A percentile compares a stretch with the other conserved stretches of the same genome.
These are phyloP conservation scores for Ridgeia piscesae DNA, from an alignment of 1,140 invertebrate genomes.

Conservation along the genomic window DNA sequence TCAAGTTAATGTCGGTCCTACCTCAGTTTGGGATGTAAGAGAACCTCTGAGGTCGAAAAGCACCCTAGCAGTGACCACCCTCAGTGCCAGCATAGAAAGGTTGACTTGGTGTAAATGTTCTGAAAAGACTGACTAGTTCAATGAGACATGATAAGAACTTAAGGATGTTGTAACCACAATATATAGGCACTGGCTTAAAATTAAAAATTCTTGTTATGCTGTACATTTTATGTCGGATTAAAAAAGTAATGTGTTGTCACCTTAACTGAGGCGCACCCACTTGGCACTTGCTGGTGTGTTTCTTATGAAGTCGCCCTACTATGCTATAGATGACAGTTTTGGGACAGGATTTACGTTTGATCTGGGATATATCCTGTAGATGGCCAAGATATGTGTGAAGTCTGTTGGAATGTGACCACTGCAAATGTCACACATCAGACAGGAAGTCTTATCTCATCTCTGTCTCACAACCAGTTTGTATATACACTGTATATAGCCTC, in stretches of 20 bases:
- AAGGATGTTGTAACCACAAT: too few relatives aligned
- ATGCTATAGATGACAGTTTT: neutral
- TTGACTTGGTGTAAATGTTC: too few relatives aligned
- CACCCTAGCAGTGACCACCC: too few relatives aligned
- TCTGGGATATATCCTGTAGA: neutral
- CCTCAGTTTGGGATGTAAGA: too few relatives aligned
- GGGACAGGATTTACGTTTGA: neutral
- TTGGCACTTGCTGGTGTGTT: neutral
- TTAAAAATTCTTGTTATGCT: neutral
- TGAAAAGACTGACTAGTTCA: too few relatives aligned
- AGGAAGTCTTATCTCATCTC: neutral
- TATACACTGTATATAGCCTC: neutral
- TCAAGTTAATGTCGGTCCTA: too few relatives aligned
- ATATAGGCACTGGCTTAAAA: too few relatives aligned
- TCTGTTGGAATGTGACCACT: neutral
- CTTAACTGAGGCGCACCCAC: neutral
- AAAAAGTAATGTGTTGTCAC: neutral
- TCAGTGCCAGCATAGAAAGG: too few relatives aligned
- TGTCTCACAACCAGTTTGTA: neutral
- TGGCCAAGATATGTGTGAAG: neutral
- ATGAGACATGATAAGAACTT: too few relatives aligned
- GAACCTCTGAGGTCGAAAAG: too few relatives aligned
- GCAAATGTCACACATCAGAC: neutral
- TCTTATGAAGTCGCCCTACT: neutral
- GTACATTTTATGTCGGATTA: neutral